Percentiles rank a stretch among this genome's conserved stretches.
Evolutionary conservation across 2,888 invertebrate genomes (phyloP).

Genomic region (Drosophila mercatorum): DNA sequence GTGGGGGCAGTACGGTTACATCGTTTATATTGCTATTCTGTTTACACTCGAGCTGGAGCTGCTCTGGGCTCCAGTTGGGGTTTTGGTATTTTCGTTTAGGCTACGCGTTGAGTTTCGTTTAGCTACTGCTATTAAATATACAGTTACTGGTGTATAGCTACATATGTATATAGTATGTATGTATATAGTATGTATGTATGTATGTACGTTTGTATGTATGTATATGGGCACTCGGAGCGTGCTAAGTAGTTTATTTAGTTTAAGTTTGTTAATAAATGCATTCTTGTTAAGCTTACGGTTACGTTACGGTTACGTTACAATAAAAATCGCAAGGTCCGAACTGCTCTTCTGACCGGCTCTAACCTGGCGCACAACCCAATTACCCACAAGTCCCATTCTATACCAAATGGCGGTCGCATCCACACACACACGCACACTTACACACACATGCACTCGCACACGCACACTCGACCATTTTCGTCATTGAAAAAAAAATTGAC

Average conservation of each 20-base stretch:
- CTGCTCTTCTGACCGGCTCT: constrained; percentile 36
- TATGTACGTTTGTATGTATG: constrained; percentile 40
- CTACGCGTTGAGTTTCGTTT: constrained; percentile 53
- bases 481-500: constrained; percentile 39
- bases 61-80: constrained; percentile 19
- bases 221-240: constrained; percentile 39
- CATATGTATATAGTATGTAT: constrained; percentile 41
- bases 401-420: constrained; percentile 11
- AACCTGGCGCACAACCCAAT: constrained; percentile 56
- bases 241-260: constrained; percentile 46
- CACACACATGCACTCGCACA: background rate
- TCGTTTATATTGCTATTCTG: constrained; percentile 52
- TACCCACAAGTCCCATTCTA: constrained; percentile 11
- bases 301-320: constrained; percentile 51
- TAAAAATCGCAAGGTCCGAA: constrained; percentile 65
- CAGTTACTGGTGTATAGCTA: constrained; percentile 61
- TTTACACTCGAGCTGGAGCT: constrained; percentile 28
- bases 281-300: constrained; percentile 74
- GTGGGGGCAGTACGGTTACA: constrained; percentile 47
- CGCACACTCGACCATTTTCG: background rate
- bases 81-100: constrained; percentile 41
- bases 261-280: constrained; percentile 71
- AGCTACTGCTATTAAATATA: constrained; percentile 56
- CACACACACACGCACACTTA: constrained; percentile 3
- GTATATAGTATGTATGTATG: constrained; percentile 21